Conservation (phyloP, 2,888 invertebrate genomes). For the Ditylenchus weischeri region DNA sequence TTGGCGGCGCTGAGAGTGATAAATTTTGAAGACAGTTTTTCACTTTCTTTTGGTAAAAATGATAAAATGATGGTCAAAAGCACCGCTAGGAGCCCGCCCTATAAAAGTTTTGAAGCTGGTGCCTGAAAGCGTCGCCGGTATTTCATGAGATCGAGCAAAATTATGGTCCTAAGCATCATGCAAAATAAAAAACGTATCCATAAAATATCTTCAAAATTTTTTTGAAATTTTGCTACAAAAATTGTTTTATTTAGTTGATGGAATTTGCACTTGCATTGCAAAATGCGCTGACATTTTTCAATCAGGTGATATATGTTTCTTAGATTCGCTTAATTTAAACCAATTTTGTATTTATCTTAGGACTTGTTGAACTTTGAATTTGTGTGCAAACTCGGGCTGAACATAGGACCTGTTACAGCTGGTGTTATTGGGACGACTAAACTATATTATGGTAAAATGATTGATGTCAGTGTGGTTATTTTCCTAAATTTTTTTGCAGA, state of each 20-base stretch:
- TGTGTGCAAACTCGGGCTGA: conserved; percentile 70
- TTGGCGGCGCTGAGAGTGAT: no score
- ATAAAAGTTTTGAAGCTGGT: no score
- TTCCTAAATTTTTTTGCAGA: conserved; percentile 75
- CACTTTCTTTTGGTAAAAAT: no score
- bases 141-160: no score
- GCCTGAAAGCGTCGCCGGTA: no score
- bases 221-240: neutral
- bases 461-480: neutral
- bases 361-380: conserved; percentile 85
- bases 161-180: no score
- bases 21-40: no score
- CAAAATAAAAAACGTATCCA: no score
- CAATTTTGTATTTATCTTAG: neutral
- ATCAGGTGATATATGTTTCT: conserved; percentile 63
- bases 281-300: conserved; percentile 79
- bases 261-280: conserved; percentile 91
- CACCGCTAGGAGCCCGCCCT: no score
- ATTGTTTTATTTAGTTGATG: conserved; percentile 69
- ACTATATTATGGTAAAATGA: conserved; percentile 75
- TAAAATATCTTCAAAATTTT: no score
- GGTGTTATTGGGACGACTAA: conserved; percentile 86
- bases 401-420: conserved; percentile 91
- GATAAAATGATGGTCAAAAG: no score
- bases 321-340: neutral